Evolutionary conservation across 2,888 invertebrate species (phyloP).

Genomic region (Hydraecia micacea): DNA sequence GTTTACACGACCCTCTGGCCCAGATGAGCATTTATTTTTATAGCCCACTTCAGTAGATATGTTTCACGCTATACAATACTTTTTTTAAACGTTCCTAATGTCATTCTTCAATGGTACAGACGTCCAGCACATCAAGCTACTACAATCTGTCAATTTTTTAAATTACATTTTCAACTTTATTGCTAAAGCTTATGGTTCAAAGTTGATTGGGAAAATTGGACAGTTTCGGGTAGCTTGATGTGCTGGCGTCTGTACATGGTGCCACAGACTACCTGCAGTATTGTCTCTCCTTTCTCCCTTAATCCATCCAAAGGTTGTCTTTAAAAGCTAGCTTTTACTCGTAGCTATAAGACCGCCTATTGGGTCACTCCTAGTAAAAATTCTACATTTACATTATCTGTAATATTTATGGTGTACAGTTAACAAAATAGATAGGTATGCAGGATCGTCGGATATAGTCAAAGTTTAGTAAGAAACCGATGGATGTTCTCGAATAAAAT

Average conservation of each 20-base stretch:
- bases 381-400: background rate
- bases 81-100: background rate
- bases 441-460: no score
- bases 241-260: no score
- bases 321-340: background rate
- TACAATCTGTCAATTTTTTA: no score
- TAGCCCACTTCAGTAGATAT: background rate
- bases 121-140: no score
- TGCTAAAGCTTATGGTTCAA: no score
- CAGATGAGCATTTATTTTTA: constrained; percentile 22
- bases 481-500: no score
- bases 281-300: background rate
- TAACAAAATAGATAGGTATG: no score
- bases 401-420: background rate
- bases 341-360: background rate
- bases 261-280: background rate
- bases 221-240: no score
- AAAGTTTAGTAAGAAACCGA: no score
- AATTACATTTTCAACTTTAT: no score
- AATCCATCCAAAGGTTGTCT: background rate
- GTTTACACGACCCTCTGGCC: constrained; percentile 22
- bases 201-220: no score
- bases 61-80: background rate
- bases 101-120: background rate
- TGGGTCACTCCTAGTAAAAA: background rate